phyloP scores from a whole-genome alignment of 2,113 vertebrate genomes.

The Callorhinus ursinus region DNA sequence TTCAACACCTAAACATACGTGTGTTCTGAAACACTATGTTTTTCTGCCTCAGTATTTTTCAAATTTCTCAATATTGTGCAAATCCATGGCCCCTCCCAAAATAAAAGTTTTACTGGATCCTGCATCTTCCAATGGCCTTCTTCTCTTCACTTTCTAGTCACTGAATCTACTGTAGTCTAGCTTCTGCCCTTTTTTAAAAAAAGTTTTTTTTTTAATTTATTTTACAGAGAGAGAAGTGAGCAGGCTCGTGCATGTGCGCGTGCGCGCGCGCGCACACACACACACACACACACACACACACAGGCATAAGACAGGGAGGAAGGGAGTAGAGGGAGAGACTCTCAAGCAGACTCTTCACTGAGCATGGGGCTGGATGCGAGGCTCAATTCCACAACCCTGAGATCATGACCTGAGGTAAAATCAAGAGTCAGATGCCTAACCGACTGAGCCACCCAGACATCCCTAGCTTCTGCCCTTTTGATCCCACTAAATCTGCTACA shows the following conservation, averaged over 20 bases:
- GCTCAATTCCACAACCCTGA: neutral
- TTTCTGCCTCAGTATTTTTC: neutral
- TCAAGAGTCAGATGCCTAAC: neutral
- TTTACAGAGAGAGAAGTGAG: neutral
- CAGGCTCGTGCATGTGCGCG: neutral
- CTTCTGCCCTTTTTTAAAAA: neutral
- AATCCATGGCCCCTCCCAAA: neutral
- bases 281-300: neutral
- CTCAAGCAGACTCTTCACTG: neutral
- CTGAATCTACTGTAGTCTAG: neutral
- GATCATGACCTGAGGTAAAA: neutral
- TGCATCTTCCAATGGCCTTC: neutral
- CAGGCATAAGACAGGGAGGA: neutral
- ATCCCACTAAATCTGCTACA: neutral
- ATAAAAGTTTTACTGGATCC: neutral
- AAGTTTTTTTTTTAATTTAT: neutral
- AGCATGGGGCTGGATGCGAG: neutral
- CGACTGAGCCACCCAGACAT: neutral
- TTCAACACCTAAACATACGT: neutral
- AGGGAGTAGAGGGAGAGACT: neutral
- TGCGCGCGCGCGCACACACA: neutral
- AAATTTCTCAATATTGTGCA: neutral
- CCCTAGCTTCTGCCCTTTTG: neutral
- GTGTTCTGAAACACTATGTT: neutral
- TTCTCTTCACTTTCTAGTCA: neutral